Evolutionary conservation across 30 jellyfish, hydroid and myxozoan genomes (phyloP).

Genomic region (Cassiopea andromeda): DNA sequence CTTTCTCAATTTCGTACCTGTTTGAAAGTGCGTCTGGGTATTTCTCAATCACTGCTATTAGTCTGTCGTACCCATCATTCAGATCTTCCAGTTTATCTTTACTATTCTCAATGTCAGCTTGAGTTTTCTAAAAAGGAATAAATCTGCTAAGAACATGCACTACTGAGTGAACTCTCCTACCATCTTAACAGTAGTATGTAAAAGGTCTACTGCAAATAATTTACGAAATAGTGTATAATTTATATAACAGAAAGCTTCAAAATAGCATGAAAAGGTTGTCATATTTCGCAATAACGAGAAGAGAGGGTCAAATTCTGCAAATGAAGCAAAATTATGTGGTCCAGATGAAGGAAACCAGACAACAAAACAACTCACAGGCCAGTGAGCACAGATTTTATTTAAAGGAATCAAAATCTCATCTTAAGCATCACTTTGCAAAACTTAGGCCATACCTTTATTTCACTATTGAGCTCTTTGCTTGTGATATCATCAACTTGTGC

Average conservation of each 20-base stretch:
- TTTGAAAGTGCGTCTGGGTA: slow-evolving; percentile 61
- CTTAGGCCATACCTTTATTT: slow-evolving; percentile 18
- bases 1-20: slow-evolving; percentile 43
- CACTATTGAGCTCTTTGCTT: slow-evolving; percentile 17
- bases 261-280: no score
- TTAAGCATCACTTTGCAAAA: neutral
- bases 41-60: slow-evolving; percentile 33
- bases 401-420: neutral
- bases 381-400: neutral
- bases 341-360: no score
- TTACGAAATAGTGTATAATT: no score
- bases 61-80: slow-evolving; percentile 53
- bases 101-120: slow-evolving; percentile 66
- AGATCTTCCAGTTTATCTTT: slow-evolving; percentile 31
- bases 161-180: no score
- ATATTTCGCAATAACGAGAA: no score
- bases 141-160: neutral
- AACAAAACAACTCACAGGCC: neutral
- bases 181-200: no score
- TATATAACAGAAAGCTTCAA: no score
- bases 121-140: slow-evolving; percentile 21
- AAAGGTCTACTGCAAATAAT: no score
- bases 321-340: no score
- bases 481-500: slow-evolving; percentile 70
- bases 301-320: no score